phyloP scores from a whole-genome alignment of 2,888 invertebrate species.

The Argyresthia albistria region DNA sequence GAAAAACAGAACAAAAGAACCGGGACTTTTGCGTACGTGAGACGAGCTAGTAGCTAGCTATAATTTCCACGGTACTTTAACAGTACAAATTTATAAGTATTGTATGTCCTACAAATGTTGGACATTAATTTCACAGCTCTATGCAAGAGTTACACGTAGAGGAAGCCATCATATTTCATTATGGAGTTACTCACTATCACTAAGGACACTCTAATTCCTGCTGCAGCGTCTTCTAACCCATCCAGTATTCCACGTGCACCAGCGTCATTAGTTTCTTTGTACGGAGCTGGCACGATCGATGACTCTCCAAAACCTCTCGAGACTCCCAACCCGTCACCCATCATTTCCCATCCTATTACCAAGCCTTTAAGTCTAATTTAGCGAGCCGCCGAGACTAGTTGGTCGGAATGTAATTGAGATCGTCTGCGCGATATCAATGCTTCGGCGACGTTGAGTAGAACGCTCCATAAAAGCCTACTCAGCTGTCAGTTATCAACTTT shows the following conservation, averaged over 20 bases:
- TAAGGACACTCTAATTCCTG: slow-evolving; percentile 27
- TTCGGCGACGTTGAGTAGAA: background rate
- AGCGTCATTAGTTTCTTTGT: slow-evolving; percentile 58
- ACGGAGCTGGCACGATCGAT: slow-evolving; percentile 30
- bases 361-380: background rate
- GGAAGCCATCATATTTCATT: too few species aligned
- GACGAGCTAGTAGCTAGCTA: too few species aligned
- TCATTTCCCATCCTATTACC: background rate
- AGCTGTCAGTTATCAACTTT: slow-evolving; percentile 26
- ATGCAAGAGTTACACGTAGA: too few species aligned
- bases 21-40: too few species aligned
- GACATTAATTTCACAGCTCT: too few species aligned
- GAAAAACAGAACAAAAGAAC: too few species aligned
- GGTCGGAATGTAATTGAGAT: slow-evolving; percentile 45
- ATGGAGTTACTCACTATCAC: slow-evolving; percentile 10
- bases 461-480: slow-evolving; percentile 24
- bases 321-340: slow-evolving; percentile 5
- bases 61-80: too few species aligned
- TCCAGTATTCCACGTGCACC: slow-evolving; percentile 44
- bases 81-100: too few species aligned
- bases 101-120: too few species aligned
- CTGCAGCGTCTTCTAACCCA: slow-evolving; percentile 39
- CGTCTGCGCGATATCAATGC: slow-evolving; percentile 27
- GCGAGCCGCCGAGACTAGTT: background rate
- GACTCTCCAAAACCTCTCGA: slow-evolving; percentile 53